Evolutionary conservation across 2,888 invertebrate genomes (phyloP), one percentile per base, ranked within the genome.

Genomic region (Acleris literana): DNA sequence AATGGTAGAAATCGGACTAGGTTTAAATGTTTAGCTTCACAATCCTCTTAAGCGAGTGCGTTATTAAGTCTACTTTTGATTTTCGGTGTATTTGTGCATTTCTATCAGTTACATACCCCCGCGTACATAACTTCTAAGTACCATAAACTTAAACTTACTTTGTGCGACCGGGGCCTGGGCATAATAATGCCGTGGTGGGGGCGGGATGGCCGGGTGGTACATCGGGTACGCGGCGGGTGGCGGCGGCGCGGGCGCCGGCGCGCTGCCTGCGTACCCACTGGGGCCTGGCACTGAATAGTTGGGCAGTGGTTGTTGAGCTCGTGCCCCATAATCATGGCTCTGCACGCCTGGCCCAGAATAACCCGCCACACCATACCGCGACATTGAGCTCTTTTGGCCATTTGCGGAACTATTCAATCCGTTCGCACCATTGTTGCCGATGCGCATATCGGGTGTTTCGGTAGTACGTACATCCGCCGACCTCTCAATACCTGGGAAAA

Each of bases 161-260:
- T 69, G 55, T 17, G 66, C 5, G 16, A 58, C n/a, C 3, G 74
- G 18, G 13, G 61, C 52, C 49, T 69, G 77, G 7, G 67, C 57
- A 59, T 72, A 74, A 56, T 71, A 75, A 6, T 70, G 70, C 7
- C 75, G 64, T 48, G 67, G 52, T n/a, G 74, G 79, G n/a, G 77
- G 79, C 16, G 73, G 75, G 5, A 72, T 64, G 16, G 69, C 66
- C 4, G 74, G 69, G 39, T 76, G 76, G 55, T 68, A 77, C 4
- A 69, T 66, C 39, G 72, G 22, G 48, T 72, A 78, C 17, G 53
- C 43, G 2, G 62, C 16, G 4, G 71, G 48, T 9, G 71, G 68
- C 11, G 69, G 61, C 2, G 59, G 53, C 22, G 69, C 67, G 3
- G 71, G 57, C 25, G 66, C 60, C n/a, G 65, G 29, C 17, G 49